Base-by-base conservation (phyloP, 2,797 vertebrate species). In the Telmatherina bonti region DNA sequence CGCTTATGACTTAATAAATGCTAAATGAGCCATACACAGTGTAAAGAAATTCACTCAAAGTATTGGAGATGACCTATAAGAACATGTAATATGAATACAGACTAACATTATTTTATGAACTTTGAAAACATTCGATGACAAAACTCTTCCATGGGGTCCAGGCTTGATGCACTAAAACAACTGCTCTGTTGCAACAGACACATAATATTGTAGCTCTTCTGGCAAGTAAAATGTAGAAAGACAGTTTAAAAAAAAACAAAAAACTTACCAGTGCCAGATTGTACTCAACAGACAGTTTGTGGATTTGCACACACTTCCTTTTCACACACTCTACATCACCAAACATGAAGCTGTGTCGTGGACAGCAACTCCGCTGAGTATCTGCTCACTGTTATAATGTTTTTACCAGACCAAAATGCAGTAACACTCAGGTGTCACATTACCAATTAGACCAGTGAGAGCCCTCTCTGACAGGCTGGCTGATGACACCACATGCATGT, bases 371-470 rank as follows among this genome's bases (percentile, higher is more conserved):
- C 68, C 63, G 70, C 62, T 22, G 53, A 82, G 81, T 68, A 61
- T 76, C 65, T 47, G 49, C 60, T 54, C 71, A 45, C 69, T 12
- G 53, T 63, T 63, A 0, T 87, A 87, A 93, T 91, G 89, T 74
- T 72, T 93, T 93, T 79, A 90, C 73, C 93, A 93, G 92, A 84
- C 77, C 41, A 54, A 60, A 73, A 74, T 59, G 76, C 67, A 22
- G 85, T 73, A 85, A 91, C 88, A 82, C 74, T 31, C 56, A 78
- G 79, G 89, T 82, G 70, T 92, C 88, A 45, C 26, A 70, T 93
- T 90, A 90, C 92, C 93, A 93, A 93, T 94, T 92, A 94, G 86
- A 76, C 76, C 68, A 29, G 74, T 4, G 62, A 67, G 65, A 43
- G 58, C 53, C 60, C 63, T 61, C 59, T 75, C 84, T 81, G 82